A percentile compares a stretch with the other conserved stretches of the same genome.
Evolutionary conservation across 2,113 vertebrate genomes (phyloP).

Genomic region (Malurus cyaneus): DNA sequence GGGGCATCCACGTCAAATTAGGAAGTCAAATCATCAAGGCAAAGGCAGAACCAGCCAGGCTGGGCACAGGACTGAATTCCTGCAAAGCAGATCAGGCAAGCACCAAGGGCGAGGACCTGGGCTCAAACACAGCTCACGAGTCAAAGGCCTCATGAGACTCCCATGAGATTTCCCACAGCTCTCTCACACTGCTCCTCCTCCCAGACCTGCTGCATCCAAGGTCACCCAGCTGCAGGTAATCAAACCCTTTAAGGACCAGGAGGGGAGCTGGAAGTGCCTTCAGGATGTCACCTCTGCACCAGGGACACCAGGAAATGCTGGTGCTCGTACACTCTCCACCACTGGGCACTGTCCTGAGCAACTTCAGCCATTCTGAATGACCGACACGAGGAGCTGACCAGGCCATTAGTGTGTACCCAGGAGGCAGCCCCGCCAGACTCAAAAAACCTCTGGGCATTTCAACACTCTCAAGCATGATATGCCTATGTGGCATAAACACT

Average conservation of each 20-base stretch:
- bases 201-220: not conserved
- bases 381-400: not conserved
- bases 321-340: not conserved
- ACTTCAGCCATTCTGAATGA: not conserved
- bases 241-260: not conserved
- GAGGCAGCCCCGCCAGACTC: not conserved
- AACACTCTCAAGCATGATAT: not conserved
- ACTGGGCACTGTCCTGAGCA: rapidly evolving
- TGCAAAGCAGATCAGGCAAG: not conserved
- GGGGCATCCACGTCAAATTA: not conserved
- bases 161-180: not conserved
- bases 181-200: not conserved
- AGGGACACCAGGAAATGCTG: not conserved
- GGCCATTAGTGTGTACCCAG: rapidly evolving
- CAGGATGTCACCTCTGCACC: not conserved
- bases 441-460: rapidly evolving
- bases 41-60: not conserved
- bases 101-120: not conserved
- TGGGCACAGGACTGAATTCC: not conserved
- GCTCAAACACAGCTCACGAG: not conserved
- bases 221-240: not conserved
- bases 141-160: not conserved
- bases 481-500: not conserved
- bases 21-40: not conserved
- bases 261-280: not conserved